Base-by-base conservation (phyloP, 2,113 vertebrate genomes). In the Aleadryas rufinucha region DNA sequence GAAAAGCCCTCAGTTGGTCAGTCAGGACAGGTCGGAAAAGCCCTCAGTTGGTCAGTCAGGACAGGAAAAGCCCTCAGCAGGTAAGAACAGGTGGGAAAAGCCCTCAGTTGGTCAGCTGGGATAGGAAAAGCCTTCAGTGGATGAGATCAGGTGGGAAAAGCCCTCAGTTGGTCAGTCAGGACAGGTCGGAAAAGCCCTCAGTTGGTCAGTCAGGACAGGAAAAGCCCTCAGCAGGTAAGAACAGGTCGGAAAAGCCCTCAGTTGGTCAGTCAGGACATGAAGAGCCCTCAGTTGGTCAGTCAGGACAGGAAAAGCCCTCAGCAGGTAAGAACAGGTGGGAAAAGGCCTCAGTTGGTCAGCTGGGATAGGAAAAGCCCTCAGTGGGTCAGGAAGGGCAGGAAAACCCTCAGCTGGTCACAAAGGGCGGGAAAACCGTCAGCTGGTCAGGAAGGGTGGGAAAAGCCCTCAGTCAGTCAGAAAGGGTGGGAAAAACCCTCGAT, bases 241-340 rank as follows among this genome's bases (percentile, higher is more conserved):
- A 52, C 14, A 28, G 31, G n/a, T 4, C 6, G 54, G 20, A 50
- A 23, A 59, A 60, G 4, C 18, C 7, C 16, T 44, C 8, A 1
- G 10, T 0, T 15, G 30, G 12, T 15, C 65, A 30, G 5, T n/a
- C n/a, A n/a, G 23, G 2, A n/a, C n/a, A n/a, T 1, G 35, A 20
- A 30, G 35, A 60, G 3, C 45, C 17, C 22, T 57, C 27, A 8
- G 33, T 2, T 1, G 2, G 11, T 30, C 12, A 10, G 21, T 7
- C 6, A 15, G 21, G n/a, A n/a, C n/a, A n/a, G 4, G 39, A 39
- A 39, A 39, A 39, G 39, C 39, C 17, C 44, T n/a, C n/a, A n/a
- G n/a, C n/a, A n/a, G n/a, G n/a, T n/a, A n/a, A n/a, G n/a, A n/a
- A n/a, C n/a, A n/a, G n/a, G n/a, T n/a, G n/a, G n/a, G n/a, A n/a